Evolutionary conservation across 2,888 invertebrate genomes (phyloP).

Genomic region (Seira ritae): DNA sequence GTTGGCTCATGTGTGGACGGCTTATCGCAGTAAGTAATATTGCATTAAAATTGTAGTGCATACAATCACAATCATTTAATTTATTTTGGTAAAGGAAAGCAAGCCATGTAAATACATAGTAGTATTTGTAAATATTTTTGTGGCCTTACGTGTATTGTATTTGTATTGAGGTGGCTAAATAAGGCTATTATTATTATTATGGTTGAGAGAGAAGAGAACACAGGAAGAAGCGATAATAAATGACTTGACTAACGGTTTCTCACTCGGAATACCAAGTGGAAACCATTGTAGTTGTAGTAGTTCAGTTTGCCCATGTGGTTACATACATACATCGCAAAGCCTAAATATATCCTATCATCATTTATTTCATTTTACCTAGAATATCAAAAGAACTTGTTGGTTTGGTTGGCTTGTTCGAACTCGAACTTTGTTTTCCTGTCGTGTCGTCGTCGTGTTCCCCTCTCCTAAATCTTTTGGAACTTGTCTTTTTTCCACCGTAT

Average conservation of each 20-base stretch:
- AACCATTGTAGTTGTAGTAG: constrained; percentile 1
- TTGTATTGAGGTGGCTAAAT: constrained; percentile 44
- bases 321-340: not conserved
- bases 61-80: too few species aligned
- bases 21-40: constrained; percentile 73
- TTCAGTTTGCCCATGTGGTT: constrained; percentile 21
- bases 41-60: not conserved
- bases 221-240: constrained; percentile 60
- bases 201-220: constrained; percentile 24
- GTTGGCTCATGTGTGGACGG: constrained; percentile 74
- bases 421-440: constrained; percentile 23
- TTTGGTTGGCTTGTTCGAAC: not conserved
- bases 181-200: not conserved
- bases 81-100: too few species aligned
- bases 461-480: not conserved
- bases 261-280: constrained; percentile 41
- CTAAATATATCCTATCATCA: constrained; percentile 29
- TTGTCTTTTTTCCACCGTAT: too few species aligned
- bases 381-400: constrained; percentile 23
- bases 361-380: constrained; percentile 41
- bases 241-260: constrained; percentile 47
- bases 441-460: too few species aligned
- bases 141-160: constrained; percentile 13
- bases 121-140: not conserved
- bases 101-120: not conserved